Conservation (phyloP, 1,140 invertebrate species). For the Drosophila equinoxialis region DNA sequence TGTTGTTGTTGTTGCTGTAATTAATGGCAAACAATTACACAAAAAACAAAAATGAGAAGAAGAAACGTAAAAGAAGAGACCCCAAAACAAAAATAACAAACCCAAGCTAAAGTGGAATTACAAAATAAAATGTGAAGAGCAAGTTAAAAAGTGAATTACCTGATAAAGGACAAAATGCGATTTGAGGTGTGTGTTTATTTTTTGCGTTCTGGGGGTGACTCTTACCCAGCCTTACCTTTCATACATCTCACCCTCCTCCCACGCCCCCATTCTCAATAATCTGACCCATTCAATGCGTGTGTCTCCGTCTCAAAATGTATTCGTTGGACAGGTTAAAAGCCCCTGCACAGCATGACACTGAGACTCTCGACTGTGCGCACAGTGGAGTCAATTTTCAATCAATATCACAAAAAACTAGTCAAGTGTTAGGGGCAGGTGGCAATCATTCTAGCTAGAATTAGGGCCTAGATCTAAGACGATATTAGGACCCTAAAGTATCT, state of each 20-base stretch:
- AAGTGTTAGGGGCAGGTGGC: no score
- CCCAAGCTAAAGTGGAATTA: slow-evolving; percentile 59
- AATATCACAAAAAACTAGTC: not conserved
- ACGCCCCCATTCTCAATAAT: slow-evolving; percentile 17
- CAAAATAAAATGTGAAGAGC: slow-evolving; percentile 76
- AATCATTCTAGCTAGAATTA: no score
- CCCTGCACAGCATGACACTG: slow-evolving; percentile 50
- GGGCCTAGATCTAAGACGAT: no score
- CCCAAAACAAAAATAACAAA: slow-evolving; percentile 22
- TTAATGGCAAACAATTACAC: slow-evolving; percentile 81
- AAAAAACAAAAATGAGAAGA: slow-evolving; percentile 35
- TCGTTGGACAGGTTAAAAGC: slow-evolving; percentile 51
- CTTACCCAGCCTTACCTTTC: not conserved
- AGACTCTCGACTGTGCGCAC: slow-evolving; percentile 39
- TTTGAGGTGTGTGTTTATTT: slow-evolving; percentile 72
- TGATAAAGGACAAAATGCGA: slow-evolving; percentile 79
- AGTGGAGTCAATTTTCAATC: slow-evolving; percentile 19
- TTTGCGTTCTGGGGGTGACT: slow-evolving; percentile 1
- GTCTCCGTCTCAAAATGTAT: slow-evolving; percentile 13
- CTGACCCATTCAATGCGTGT: slow-evolving; percentile 13
- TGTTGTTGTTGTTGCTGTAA: slow-evolving; percentile 56
- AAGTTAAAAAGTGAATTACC: slow-evolving; percentile 81
- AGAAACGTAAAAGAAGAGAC: slow-evolving; percentile 23
- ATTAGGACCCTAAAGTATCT: no score
- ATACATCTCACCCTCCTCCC: not conserved